These are phyloP conservation scores for Pardosa pseudoannulata DNA, from an alignment of 2,888 invertebrate species.

Conservation along the genomic window DNA sequence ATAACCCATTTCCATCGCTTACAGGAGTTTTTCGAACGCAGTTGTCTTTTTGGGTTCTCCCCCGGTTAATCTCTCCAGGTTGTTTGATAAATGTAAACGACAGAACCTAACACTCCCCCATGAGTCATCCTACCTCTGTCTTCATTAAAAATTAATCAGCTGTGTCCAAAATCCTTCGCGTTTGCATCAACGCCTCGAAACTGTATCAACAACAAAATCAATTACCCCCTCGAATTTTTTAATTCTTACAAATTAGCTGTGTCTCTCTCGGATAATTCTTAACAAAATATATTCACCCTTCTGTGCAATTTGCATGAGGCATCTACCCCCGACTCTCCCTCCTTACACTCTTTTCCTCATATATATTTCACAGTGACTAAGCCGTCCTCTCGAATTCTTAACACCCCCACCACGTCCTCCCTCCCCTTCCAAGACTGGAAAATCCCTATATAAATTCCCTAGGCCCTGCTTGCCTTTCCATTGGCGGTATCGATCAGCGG, in stretches of 20 bases:
- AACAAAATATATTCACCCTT: slow-evolving; percentile 7
- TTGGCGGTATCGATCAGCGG: slow-evolving; percentile 65
- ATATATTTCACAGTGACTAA: slow-evolving; percentile 43
- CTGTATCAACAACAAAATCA: background rate
- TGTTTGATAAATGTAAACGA: no score
- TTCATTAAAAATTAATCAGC: background rate
- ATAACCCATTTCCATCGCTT: no score
- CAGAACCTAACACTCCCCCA: no score
- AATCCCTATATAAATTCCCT: slow-evolving; percentile 44
- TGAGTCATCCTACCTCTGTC: no score
- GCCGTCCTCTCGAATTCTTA: slow-evolving; percentile 46
- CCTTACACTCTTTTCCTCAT: slow-evolving; percentile 1
- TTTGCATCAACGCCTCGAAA: background rate
- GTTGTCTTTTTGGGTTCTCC: no score
- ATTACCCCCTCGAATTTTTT: slow-evolving; percentile 5
- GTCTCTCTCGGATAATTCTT: background rate
- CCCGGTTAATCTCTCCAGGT: no score
- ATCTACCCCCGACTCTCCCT: background rate
- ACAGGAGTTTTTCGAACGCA: no score
- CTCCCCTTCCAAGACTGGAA: slow-evolving; percentile 31
- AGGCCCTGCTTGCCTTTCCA: slow-evolving; percentile 37
- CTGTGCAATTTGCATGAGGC: slow-evolving; percentile 28
- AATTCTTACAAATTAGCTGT: slow-evolving; percentile 7
- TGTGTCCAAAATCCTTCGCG: background rate
- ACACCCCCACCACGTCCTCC: slow-evolving; percentile 23